These are phyloP conservation scores for Enteromius afrohamiltoni DNA, from an alignment of 2,797 vertebrate genomes.

Conservation along the genomic window DNA sequence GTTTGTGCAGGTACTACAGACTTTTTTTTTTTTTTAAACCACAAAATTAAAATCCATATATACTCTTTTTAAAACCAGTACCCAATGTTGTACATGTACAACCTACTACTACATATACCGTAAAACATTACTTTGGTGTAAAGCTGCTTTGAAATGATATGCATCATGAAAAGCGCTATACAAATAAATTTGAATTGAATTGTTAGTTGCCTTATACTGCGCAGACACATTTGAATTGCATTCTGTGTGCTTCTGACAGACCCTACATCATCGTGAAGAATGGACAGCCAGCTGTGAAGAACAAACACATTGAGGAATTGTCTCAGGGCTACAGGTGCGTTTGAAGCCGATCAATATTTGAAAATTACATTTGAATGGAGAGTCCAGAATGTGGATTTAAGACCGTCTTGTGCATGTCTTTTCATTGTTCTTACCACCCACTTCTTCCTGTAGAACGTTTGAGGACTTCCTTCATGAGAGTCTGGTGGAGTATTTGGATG, in stretches of 20 bases:
- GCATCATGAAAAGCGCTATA: too few relatives aligned
- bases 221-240: conserved; percentile 7
- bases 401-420: conserved; percentile 9
- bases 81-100: too few relatives aligned
- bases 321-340: conserved; percentile 95
- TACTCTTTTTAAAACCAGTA: not conserved
- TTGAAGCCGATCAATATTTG: conserved; percentile 41
- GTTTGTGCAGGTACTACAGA: conserved; percentile 87
- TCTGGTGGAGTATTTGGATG: conserved; percentile 96
- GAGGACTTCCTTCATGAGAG: conserved; percentile 98
- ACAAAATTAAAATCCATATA: not conserved
- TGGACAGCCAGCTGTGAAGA: conserved; percentile 91
- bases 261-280: conserved; percentile 98
- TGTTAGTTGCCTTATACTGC: not conserved
- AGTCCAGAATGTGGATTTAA: conserved; percentile 5
- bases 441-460: conserved; percentile 84
- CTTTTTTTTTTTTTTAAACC: not conserved
- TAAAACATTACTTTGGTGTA: too few relatives aligned
- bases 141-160: too few relatives aligned
- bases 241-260: conserved; percentile 69
- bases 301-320: conserved; percentile 95
- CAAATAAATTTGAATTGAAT: too few relatives aligned
- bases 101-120: too few relatives aligned
- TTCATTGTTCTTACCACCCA: not conserved
- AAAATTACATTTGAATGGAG: conserved; percentile 42